Conservation (phyloP, 2,888 invertebrate genomes). For the Cephus nigrinus region DNA sequence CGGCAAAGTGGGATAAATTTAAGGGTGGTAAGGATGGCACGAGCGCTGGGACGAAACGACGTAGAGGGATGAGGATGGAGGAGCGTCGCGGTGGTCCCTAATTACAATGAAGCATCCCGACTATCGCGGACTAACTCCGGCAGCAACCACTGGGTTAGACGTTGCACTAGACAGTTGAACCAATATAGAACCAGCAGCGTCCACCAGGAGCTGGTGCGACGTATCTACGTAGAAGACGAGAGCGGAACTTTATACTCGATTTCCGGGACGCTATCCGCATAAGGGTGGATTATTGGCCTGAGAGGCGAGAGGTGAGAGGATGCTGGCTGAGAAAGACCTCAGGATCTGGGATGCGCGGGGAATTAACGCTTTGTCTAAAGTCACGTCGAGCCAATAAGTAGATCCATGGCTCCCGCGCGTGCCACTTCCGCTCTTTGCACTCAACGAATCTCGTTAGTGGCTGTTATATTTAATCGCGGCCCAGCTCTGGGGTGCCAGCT, state of each 20-base stretch:
- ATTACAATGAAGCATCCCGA: conserved; percentile 46
- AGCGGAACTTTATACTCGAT: neutral
- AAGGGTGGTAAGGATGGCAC: conserved; percentile 5
- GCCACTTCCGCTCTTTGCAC: neutral
- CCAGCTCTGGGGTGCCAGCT: neutral
- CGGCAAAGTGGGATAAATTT: conserved; percentile 41
- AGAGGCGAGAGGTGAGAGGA: neutral
- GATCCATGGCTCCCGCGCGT: conserved; percentile 9
- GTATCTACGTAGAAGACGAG: neutral
- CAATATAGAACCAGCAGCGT: neutral
- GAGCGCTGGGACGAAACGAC: neutral
- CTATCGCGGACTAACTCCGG: conserved; percentile 22
- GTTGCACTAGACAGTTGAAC: neutral
- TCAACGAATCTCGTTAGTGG: neutral
- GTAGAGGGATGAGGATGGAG: neutral
- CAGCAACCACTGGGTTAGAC: conserved; percentile 7
- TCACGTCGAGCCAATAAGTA: conserved; percentile 10
- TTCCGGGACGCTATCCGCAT: neutral
- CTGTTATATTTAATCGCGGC: neutral
- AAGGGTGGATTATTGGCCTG: neutral
- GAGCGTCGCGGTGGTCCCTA: conserved; percentile 39
- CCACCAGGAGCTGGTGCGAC: neutral
- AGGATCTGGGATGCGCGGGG: conserved; percentile 6
- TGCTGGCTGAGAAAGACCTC: neutral
- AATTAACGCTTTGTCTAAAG: conserved; percentile 17